Evolutionary conservation across 2,797 vertebrate genomes (phyloP).

Genomic region (Brotogeris chrysoptera): DNA sequence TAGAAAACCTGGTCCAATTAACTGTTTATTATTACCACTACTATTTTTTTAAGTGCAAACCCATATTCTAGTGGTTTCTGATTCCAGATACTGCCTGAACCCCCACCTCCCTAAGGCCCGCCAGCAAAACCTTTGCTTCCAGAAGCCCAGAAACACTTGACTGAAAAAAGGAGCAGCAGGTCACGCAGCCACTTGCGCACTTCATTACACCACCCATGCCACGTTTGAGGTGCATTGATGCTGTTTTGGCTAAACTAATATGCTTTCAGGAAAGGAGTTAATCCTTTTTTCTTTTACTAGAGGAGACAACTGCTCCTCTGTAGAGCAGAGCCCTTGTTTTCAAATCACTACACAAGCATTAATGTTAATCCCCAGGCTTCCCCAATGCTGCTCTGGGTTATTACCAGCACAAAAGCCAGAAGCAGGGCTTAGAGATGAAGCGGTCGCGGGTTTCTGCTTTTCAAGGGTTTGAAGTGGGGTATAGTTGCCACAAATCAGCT

Average conservation of each 20-base stretch:
- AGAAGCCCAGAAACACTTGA: not conserved
- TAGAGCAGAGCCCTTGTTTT: not conserved
- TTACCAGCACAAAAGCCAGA: not conserved
- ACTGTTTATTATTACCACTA: too few relatives aligned
- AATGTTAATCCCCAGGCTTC: conserved; percentile 21
- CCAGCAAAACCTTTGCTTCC: not conserved
- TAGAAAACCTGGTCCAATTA: not conserved
- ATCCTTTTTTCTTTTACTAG: not conserved
- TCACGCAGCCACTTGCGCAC: not conserved
- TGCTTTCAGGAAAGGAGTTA: not conserved
- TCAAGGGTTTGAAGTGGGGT: not conserved
- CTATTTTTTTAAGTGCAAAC: not conserved
- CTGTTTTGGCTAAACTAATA: not conserved
- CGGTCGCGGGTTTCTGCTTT: not conserved
- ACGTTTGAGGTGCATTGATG: not conserved
- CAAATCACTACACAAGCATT: not conserved
- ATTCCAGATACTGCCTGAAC: not conserved
- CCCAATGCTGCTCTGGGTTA: not conserved
- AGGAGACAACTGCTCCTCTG: not conserved
- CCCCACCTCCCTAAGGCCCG: fast-evolving
- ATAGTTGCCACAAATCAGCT: not conserved
- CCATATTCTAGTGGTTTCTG: not conserved
- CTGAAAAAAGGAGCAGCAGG: not conserved
- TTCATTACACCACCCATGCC: not conserved
- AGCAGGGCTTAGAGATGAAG: not conserved